Base-by-base conservation (phyloP, 2,888 invertebrate genomes). In the Meliscaeva auricollis region DNA sequence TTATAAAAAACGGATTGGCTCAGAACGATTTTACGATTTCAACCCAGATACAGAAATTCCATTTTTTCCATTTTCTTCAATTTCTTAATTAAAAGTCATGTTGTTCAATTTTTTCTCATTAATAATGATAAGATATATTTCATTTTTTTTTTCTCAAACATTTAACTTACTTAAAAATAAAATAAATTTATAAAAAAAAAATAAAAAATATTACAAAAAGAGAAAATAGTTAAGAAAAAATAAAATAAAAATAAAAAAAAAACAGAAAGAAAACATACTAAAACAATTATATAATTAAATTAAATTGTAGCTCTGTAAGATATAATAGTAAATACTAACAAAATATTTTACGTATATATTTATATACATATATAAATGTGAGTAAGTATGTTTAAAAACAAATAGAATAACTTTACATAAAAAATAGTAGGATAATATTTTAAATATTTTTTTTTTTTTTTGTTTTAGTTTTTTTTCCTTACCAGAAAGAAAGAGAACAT, bases 101-200 rank as follows among this genome's bases (percentile, higher is more conserved):
- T 62, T 58, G n/a, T 80, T 84, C 52, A 80, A 80, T 81, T 85
- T 81, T 76, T 81, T 85, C 85, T 81, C 85, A 85, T 81, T 81
- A 81, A 77, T 85, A 85, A 81, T 85, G 81, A 85, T 85, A 85
- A 85, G 81, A 85, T 85, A 81, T 85, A 81, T 85, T 76, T 85
- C 66, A 68, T 58, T 77, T 76, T 76, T 76, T 76, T 72, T 85
- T 69, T 50, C 22, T 85, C 85, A 85, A 85, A 81, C 85, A 76
- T 81, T 76, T 85, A 81, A 85, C 85, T 85, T 85, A 85, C 72
- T 81, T 85, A 85, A 64, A 85, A 85, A 85, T 81, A 85, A 77
- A 81, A 85, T 85, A 77, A 85, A 81, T 81, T 77, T 81, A 81
- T 81, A 48, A 81, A 81, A 85, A 81, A 72, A 80, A 72, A 72